A percentile compares a stretch with the other conserved stretches of the same genome.
These are phyloP conservation scores for Tenualosa thibaudeaui DNA, from an alignment of 2,797 vertebrate genomes.

Conservation along the genomic window DNA sequence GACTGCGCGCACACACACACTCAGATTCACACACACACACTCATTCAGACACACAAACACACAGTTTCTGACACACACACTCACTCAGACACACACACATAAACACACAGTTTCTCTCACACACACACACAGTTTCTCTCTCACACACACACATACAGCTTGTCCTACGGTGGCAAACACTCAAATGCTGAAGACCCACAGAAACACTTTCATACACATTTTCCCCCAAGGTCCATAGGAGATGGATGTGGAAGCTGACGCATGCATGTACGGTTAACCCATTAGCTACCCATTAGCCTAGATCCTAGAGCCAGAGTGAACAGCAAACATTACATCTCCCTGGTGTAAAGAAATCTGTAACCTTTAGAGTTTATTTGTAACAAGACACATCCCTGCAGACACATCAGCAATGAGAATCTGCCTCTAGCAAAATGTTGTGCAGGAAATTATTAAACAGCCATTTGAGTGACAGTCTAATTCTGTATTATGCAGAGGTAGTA, in stretches of 20 bases:
- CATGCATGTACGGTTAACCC: background rate
- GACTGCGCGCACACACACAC: conserved; percentile 39
- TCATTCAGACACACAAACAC: too few species aligned
- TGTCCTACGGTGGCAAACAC: too few species aligned
- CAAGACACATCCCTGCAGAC: background rate
- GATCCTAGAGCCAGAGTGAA: background rate
- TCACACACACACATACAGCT: background rate
- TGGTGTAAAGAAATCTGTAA: background rate
- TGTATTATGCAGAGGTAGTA: background rate
- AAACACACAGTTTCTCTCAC: background rate
- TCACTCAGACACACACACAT: background rate
- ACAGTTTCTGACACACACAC: background rate
- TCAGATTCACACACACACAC: too few species aligned
- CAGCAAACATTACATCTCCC: background rate
- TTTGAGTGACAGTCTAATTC: background rate
- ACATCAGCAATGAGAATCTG: background rate
- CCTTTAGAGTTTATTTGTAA: background rate
- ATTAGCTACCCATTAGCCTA: background rate
- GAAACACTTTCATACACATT: background rate
- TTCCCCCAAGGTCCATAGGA: background rate
- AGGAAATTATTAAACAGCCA: background rate
- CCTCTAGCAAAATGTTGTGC: background rate
- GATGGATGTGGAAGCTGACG: background rate
- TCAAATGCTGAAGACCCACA: background rate
- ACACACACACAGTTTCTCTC: background rate